Conservation (phyloP, 2,888 invertebrate species). For the Ophion ellenae region DNA sequence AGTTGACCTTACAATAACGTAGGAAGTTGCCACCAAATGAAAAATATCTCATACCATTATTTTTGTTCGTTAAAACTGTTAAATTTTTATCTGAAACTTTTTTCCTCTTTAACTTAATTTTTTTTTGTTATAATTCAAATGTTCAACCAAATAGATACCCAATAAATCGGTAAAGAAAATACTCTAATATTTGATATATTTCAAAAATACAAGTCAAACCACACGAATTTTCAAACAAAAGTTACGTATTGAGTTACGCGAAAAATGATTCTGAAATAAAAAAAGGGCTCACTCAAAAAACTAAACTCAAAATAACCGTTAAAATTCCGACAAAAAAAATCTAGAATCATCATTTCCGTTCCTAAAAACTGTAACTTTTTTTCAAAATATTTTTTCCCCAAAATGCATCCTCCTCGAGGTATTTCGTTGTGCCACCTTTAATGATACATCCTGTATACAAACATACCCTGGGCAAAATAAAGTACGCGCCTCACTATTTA, state of each 20-base stretch:
- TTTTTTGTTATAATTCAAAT: no score
- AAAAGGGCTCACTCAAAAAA: no score
- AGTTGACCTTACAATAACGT: neutral
- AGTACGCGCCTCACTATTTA: neutral
- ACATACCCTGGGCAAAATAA: no score
- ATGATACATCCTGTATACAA: neutral
- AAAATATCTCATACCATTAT: neutral
- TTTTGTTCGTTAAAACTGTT: neutral
- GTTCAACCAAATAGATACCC: no score
- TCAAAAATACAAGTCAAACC: no score
- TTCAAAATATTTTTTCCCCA: neutral
- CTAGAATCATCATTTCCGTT: neutral
- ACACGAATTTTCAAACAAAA: no score
- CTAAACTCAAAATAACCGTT: neutral
- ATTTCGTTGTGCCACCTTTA: neutral
- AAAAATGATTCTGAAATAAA: no score
- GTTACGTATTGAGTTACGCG: no score
- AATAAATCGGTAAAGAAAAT: no score
- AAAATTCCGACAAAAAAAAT: neutral
- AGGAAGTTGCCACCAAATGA: neutral
- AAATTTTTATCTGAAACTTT: neutral
- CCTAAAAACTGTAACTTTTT: neutral
- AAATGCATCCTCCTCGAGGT: neutral
- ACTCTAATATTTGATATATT: no score
- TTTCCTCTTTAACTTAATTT: no score